Evolutionary conservation across 2,888 invertebrate genomes (phyloP).

Genomic region (Eupithecia abbreviata): DNA sequence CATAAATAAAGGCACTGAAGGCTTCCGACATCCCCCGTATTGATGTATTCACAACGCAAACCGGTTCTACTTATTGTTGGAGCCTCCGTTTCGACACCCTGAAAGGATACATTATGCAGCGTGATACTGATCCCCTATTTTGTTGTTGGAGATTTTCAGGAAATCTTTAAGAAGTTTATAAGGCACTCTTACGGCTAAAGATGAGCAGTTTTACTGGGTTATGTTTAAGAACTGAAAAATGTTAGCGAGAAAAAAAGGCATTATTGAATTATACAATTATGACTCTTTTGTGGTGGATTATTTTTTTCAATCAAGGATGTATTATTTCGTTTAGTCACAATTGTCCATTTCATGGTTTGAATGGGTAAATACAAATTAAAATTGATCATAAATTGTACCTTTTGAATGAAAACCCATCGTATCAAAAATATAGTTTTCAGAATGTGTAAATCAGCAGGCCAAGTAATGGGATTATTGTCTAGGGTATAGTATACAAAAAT

Average conservation of each 20-base stretch:
- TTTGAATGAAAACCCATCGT: neutral
- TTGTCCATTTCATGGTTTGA: neutral
- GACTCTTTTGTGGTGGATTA: neutral
- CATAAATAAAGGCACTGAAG: constrained; percentile 71
- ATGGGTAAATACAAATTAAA: neutral
- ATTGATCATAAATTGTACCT: neutral
- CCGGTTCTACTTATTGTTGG: constrained; percentile 65
- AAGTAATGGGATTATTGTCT: too few relatives aligned
- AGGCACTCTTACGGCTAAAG: constrained; percentile 15
- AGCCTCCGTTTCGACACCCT: constrained; percentile 56
- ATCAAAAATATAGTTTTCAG: neutral
- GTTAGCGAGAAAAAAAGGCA: neutral
- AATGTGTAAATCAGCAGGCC: too few relatives aligned
- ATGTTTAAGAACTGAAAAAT: neutral
- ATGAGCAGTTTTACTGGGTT: neutral
- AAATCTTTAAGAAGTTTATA: constrained; percentile 30
- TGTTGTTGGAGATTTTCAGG: constrained; percentile 33
- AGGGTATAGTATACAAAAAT: too few relatives aligned
- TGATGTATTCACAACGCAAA: constrained; percentile 71
- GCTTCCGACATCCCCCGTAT: constrained; percentile 66
- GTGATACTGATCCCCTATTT: constrained; percentile 37
- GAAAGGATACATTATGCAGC: constrained; percentile 47
- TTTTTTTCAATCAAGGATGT: neutral
- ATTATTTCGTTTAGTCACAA: neutral
- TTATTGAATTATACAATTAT: neutral